phyloP scores from a whole-genome alignment of 2,797 vertebrate genomes.

The Hypotaenidia philippensis region DNA sequence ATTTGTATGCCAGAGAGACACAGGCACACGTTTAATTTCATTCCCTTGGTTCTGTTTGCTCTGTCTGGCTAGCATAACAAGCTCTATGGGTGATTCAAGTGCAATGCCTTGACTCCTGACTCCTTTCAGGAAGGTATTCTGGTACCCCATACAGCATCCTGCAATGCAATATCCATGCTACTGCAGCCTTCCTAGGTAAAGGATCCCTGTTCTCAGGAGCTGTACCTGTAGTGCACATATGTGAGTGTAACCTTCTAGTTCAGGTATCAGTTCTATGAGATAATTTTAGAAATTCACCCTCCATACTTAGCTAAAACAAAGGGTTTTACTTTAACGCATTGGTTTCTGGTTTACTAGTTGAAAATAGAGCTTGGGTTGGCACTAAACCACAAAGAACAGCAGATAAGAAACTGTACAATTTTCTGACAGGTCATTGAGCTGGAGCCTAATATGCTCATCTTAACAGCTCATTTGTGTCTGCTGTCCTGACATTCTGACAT shows the following conservation, averaged over 20 bases:
- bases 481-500: constrained; percentile 12
- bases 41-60: background rate
- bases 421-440: constrained; percentile 42
- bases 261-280: background rate
- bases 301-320: background rate
- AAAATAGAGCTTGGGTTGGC: background rate
- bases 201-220: background rate
- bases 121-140: background rate
- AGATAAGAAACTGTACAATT: background rate
- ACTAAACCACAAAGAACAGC: background rate
- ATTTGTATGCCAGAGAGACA: background rate
- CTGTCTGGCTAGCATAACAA: background rate
- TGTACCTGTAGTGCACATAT: rapidly evolving
- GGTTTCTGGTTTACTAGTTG: background rate
- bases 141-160: background rate
- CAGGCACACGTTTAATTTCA: rapidly evolving
- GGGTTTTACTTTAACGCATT: background rate
- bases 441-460: background rate
- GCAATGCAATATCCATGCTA: background rate
- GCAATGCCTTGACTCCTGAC: background rate
- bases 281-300: background rate
- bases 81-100: background rate
- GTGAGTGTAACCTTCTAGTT: background rate
- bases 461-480: constrained; percentile 38
- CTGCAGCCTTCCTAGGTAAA: background rate